phyloP scores from a whole-genome alignment of 2,797 vertebrate species.

The Molossus molossus region DNA sequence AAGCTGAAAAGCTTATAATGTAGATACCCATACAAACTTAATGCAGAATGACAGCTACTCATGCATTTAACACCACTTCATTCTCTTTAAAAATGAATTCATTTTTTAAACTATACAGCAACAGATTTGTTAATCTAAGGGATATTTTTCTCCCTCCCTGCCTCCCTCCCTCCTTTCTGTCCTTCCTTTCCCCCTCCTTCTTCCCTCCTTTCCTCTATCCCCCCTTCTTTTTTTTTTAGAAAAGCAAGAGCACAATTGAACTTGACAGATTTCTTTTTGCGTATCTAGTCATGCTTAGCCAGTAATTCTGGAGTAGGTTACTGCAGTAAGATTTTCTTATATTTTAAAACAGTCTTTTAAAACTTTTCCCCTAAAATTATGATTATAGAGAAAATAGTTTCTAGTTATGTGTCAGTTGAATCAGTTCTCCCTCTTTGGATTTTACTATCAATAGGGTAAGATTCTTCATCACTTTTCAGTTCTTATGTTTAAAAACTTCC shows the following conservation, averaged over 20 bases:
- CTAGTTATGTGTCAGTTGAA: not conserved
- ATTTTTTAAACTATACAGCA: not conserved
- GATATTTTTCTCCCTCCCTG: not conserved
- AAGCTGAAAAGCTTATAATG: not conserved
- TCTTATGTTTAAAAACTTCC: not conserved
- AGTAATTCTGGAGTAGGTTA: constrained; percentile 41
- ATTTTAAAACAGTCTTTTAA: constrained; percentile 35
- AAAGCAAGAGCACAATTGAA: not conserved
- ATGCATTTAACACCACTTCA: constrained; percentile 13
- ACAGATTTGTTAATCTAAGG: constrained; percentile 38
- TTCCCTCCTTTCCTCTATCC: not conserved
- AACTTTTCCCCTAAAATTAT: not conserved
- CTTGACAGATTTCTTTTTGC: constrained; percentile 11
- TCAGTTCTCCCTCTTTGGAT: not conserved
- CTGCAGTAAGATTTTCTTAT: not conserved
- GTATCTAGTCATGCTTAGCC: not conserved
- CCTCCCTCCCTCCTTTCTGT: not conserved
- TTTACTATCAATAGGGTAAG: not conserved
- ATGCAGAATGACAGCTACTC: not conserved
- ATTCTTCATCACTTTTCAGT: not conserved
- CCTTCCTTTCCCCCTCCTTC: not conserved
- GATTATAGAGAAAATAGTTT: constrained; percentile 21
- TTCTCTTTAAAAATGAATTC: constrained; percentile 16
- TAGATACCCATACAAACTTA: constrained; percentile 30
- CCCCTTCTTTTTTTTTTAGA: not conserved